Conservation (phyloP, 1,140 invertebrate genomes). For the Sitophilus oryzae region DNA sequence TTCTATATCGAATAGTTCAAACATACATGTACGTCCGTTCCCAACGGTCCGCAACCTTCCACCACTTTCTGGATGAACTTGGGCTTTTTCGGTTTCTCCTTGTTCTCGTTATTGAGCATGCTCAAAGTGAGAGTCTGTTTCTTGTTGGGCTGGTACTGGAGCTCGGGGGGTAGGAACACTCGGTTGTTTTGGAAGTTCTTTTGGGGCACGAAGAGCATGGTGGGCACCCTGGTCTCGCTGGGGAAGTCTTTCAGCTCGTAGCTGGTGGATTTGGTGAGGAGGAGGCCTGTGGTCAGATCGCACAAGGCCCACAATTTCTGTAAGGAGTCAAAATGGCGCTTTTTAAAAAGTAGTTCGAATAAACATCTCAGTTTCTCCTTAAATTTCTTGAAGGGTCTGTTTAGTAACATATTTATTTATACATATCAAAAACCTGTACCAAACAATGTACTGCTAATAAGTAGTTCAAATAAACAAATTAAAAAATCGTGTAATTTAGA, state of each 20-base stretch:
- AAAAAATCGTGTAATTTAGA: too few species aligned
- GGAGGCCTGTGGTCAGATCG: slow-evolving; percentile 85
- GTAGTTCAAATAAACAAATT: too few species aligned
- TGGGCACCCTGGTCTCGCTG: slow-evolving; percentile 74
- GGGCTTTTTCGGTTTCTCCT: slow-evolving; percentile 46
- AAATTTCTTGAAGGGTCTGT: too few species aligned
- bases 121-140: slow-evolving; percentile 45
- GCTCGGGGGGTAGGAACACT: slow-evolving; percentile 61
- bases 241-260: slow-evolving; percentile 87
- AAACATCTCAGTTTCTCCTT: too few species aligned
- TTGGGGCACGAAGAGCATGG: slow-evolving; percentile 75
- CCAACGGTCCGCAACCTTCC: slow-evolving; percentile 54
- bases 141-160: slow-evolving; percentile 54
- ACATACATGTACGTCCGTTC: slow-evolving; percentile 57
- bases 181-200: slow-evolving; percentile 66
- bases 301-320: slow-evolving; percentile 95
- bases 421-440: too few species aligned
- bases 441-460: too few species aligned
- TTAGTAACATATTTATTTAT: too few species aligned
- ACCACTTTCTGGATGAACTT: slow-evolving; percentile 33
- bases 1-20: too few species aligned
- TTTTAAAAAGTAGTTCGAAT: too few species aligned
- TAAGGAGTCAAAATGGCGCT: too few species aligned
- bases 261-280: slow-evolving; percentile 78
- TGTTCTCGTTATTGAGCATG: slow-evolving; percentile 46